Evolutionary conservation across 2,888 invertebrate species (phyloP), one percentile per base, ranked within the genome.

Genomic region (Xanthorhoe spadicearia): DNA sequence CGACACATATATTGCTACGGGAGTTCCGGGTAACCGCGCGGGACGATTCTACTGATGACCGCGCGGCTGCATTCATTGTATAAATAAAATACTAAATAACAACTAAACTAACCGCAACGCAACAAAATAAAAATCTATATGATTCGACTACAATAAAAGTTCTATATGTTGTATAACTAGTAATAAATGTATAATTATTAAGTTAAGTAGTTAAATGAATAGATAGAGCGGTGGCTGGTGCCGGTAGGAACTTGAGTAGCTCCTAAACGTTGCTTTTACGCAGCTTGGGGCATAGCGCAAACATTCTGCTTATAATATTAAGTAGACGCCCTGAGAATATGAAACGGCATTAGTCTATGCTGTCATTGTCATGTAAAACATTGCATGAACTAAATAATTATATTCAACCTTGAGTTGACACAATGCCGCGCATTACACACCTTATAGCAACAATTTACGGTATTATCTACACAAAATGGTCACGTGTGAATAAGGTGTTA

Each of bases 31-130:
- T n/a, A 18, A 17, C 35, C 46, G 62, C 49, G 49, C 48, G 35
- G 48, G 4, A 43, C 28, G 7, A 13, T 55, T 48, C 48, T 17
- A 43, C 49, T 13, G 23, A 58, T 65, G 66, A 66, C 71, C 73
- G 71, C 65, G 78, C 73, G 74, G 73, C 72, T 74, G 75, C 75
- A 79, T 76, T 75, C 77, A 78, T 74, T 75, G 77, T 80, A 81
- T 80, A 87, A 85, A 87, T 92, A 92, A 90, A 91, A 92, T 83
- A 92, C 92, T 92, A 92, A 92, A 92, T 92, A 92, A 92, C 92
- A 91, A 88, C 87, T 87, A 86, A 90, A 84, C 85, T 83, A 84
- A 89, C 79, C 83, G 85, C 88, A 90, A 91, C 90, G 86, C 88
- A 90, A 70, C 83, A 83, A 79, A 82, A 83, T 72, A 76, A 69